These are phyloP conservation scores for Acipenser ruthenus DNA, from an alignment of 2,797 vertebrate species.

Conservation along the genomic window DNA sequence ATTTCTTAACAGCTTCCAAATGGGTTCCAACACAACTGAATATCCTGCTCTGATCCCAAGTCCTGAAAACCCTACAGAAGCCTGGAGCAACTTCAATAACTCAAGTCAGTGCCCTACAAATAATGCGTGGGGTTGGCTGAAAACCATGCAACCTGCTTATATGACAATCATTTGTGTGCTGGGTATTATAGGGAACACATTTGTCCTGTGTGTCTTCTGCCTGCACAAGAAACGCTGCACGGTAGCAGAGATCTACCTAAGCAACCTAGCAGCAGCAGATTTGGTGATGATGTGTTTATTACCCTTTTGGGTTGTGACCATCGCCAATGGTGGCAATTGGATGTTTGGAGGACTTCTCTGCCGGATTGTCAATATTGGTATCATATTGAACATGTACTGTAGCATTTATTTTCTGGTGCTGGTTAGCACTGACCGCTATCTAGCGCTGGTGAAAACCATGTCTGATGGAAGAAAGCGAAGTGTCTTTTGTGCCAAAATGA, in stretches of 20 bases:
- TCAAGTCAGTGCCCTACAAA: conserved; percentile 37
- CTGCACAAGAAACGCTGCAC: conserved; percentile 65
- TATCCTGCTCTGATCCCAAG: conserved; percentile 15
- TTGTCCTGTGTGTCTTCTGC: conserved; percentile 62
- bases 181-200: conserved; percentile 67
- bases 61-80: not conserved
- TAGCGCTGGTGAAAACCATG: conserved; percentile 66
- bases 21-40: conserved; percentile 30
- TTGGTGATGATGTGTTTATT: conserved; percentile 66
- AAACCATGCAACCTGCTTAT: conserved; percentile 48
- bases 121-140: conserved; percentile 57
- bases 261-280: conserved; percentile 73
- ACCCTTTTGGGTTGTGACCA: conserved; percentile 77
- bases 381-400: conserved; percentile 66
- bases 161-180: conserved; percentile 50
- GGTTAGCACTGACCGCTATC: conserved; percentile 70
- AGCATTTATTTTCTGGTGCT: conserved; percentile 77
- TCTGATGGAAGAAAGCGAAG: conserved; percentile 53
- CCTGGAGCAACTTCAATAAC: conserved; percentile 37
- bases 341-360: conserved; percentile 67
- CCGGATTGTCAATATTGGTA: conserved; percentile 56
- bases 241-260: conserved; percentile 71
- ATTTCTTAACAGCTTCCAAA: conserved; percentile 40
- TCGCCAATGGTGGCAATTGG: conserved; percentile 63
- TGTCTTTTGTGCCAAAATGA: conserved; percentile 54